These are phyloP conservation scores for Rhizoglyphus robini DNA, from an alignment of 1,140 invertebrate species.

Conservation along the genomic window DNA sequence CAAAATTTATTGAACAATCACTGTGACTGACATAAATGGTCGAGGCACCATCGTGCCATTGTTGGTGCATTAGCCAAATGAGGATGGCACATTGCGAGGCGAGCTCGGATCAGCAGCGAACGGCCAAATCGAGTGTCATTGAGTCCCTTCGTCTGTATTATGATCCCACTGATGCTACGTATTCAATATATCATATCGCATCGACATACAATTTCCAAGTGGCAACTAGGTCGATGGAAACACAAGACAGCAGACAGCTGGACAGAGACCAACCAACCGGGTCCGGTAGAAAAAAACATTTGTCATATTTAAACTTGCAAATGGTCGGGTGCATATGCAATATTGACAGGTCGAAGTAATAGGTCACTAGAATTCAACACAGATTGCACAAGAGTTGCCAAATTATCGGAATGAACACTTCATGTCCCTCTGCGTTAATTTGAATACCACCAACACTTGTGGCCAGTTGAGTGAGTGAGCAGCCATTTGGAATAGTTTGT, in stretches of 20 bases:
- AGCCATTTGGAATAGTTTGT: too few relatives aligned
- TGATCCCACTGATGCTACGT: background rate
- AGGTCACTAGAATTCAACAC: slow-evolving; percentile 10
- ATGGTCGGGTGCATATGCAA: background rate
- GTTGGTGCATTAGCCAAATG: slow-evolving; percentile 5
- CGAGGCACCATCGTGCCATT: background rate
- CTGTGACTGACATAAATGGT: too few relatives aligned
- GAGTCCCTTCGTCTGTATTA: background rate
- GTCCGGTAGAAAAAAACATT: background rate
- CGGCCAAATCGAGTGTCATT: background rate
- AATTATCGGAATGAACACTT: background rate
- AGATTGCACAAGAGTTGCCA: background rate
- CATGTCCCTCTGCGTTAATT: too few relatives aligned
- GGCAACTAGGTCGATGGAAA: background rate
- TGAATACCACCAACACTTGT: too few relatives aligned
- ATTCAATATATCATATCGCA: background rate
- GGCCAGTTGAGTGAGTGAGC: too few relatives aligned
- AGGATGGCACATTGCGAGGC: background rate
- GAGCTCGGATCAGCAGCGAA: background rate
- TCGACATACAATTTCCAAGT: too few relatives aligned
- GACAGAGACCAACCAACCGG: background rate
- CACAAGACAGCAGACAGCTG: background rate
- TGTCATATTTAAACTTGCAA: background rate
- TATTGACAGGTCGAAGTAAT: background rate
- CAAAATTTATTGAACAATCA: too few relatives aligned